Percentiles rank a stretch among this genome's conserved stretches.
phyloP scores from a whole-genome alignment of 2,888 invertebrate genomes.

The Venustoraphidia nigricollis region DNA sequence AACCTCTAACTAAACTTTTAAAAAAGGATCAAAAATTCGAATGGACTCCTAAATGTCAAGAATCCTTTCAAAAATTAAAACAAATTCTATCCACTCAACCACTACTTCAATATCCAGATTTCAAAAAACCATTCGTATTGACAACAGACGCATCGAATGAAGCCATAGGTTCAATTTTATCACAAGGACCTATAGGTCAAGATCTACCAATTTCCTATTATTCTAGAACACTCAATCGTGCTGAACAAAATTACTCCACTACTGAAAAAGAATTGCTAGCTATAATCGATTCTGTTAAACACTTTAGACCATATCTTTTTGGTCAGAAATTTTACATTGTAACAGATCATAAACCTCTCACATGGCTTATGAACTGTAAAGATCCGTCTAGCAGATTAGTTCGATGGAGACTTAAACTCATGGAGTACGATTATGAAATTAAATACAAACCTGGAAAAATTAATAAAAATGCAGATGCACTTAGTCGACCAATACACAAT shows the following conservation, averaged over 20 bases:
- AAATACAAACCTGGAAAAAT: constrained; percentile 16
- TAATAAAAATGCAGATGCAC: no score
- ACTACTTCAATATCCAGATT: constrained; percentile 14
- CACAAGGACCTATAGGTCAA: constrained; percentile 9
- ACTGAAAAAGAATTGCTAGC: no score
- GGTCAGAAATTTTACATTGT: no score
- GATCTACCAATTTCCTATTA: constrained; percentile 16
- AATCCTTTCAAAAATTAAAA: constrained; percentile 24
- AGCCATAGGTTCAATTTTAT: constrained; percentile 8
- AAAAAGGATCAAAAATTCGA: constrained; percentile 8
- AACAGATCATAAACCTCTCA: no score
- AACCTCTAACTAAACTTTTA: constrained; percentile 15
- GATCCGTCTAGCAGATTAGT: constrained; percentile 17
- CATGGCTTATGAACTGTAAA: no score
- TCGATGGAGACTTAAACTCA: constrained; percentile 17
- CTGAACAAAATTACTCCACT: no score
- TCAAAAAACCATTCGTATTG: constrained; percentile 13
- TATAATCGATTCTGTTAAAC: no score
- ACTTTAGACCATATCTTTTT: no score
- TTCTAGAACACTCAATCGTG: no score
- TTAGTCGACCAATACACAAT: no score
- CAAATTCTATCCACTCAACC: constrained; percentile 7
- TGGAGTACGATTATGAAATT: constrained; percentile 20
- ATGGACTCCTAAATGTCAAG: constrained; percentile 13
- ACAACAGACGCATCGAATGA: constrained; percentile 14